Evolutionary conservation across 2,113 vertebrate species (phyloP), one percentile per base, ranked within the genome.

Genomic region (Tinamus guttatus): DNA sequence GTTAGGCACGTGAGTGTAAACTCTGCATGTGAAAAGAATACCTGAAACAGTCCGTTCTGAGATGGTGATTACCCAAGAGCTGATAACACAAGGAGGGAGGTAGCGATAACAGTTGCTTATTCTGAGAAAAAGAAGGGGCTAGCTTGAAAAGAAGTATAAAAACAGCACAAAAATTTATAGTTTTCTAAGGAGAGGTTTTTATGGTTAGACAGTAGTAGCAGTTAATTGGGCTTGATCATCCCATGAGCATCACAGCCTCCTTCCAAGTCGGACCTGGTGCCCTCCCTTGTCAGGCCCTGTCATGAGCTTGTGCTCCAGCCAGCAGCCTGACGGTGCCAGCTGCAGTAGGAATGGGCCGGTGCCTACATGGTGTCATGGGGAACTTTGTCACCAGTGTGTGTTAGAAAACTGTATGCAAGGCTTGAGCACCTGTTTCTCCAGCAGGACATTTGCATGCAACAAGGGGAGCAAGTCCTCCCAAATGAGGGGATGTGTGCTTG

Each of bases 331-430:
- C 28, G 65, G 32, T 45, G 7, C 7, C 2, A 40, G 5, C 2
- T n/a, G 1, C 45, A 47, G 24, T 16, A 24, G 1, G 0, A 25
- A 13, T 27, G 28, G 22, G 38, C 45, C 14, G 13, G 7, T 6
- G 19, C 38, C 30, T 8, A 1, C 0, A 3, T 68, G 54, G 21
- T 13, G 22, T 40, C 0, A 0, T 7, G 0, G 13, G 13, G 30
- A 7, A 15, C 64, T 64, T 24, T 43, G 27, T 38, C 14, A 38
- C 20, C 25, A 24, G 43, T 0, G 0, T 13, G 38, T 28, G 27
- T 40, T 47, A 25, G 43, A 13, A 24, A 18, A 3, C 24, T 54
- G 24, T 34, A 19, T 18, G 43, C 4, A 8, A 1, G 6, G 13
- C 74, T 20, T 45, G 20, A 32, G n/a, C 24, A 27, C 24, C 45